Conservation (phyloP, 2,797 vertebrate species). For the Myotis findleyi region DNA sequence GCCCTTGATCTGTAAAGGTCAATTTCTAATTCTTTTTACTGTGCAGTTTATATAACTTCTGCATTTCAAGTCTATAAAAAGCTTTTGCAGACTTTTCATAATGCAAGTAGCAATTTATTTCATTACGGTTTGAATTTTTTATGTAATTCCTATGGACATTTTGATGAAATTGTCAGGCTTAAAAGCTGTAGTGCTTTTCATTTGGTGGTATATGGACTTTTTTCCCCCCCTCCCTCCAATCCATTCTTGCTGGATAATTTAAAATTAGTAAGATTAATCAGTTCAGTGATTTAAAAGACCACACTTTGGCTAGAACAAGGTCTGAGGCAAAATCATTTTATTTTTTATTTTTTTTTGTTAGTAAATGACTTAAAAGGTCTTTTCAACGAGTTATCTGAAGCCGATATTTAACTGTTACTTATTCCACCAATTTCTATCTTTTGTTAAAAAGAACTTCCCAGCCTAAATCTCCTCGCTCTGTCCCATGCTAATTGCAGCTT, state of each 20-base stretch:
- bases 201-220: conserved; percentile 59
- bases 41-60: conserved; percentile 90
- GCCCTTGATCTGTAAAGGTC: conserved; percentile 89
- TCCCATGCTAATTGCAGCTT: conserved; percentile 90
- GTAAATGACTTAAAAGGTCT: conserved; percentile 86
- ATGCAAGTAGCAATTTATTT: conserved; percentile 89
- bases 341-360: conserved; percentile 81
- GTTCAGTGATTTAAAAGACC: conserved; percentile 80
- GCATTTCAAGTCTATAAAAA: conserved; percentile 89
- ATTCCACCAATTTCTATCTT: conserved; percentile 89
- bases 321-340: conserved; percentile 85
- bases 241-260: conserved; percentile 85
- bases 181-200: conserved; percentile 85
- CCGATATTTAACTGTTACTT: conserved; percentile 90
- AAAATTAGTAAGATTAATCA: conserved; percentile 87
- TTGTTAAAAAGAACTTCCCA: conserved; percentile 89
- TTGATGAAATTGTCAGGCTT: conserved; percentile 89
- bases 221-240: conserved; percentile 65
- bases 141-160: conserved; percentile 86
- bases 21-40: conserved; percentile 89
- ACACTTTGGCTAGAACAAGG: conserved; percentile 56
- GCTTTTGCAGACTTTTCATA: conserved; percentile 87
- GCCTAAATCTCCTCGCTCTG: conserved; percentile 88
- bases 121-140: conserved; percentile 87
- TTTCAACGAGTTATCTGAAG: conserved; percentile 86